Evolutionary conservation across 64 coral and sea anemone genomes (phyloP), one percentile per base, ranked within the genome.

Genomic region (Porites lutea): DNA sequence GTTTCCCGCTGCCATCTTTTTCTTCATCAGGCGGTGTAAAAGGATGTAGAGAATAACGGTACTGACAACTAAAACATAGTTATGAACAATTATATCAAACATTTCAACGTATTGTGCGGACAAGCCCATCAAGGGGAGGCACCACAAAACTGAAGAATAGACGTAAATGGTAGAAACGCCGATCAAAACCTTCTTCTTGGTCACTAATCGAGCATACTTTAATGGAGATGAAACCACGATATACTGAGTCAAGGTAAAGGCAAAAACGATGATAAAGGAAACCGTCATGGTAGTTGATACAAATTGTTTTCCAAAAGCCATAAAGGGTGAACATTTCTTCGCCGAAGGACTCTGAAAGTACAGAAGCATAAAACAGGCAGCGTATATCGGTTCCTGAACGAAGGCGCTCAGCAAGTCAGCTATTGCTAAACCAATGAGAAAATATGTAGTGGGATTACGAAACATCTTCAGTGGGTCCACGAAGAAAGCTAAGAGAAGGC

Each of bases 341-440:
- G 0, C 2, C 13, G 13, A 52, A 51, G 73, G 73, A 76, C 16
- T 46, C 48, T 52, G 48, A 51, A 76, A 52, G 46, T 76, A 52
- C 16, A 76, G 13, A 2, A 51, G 3, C 13, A 76, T 52, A 7
- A 76, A 76, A n/a, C 73, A 76, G 19, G 48, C 51, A 18, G 73
- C 73, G 48, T 76, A 76, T 0, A 90, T 55, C 2, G 93, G 93
- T 59, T 95, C 88, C 10, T 86, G 73, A 6, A 84, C 2, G 0
- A 90, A 52, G 0, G 88, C 93, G 1, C 65, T 95, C n/a, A 95
- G 63, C n/a, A 95, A 53, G 71, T 95, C 88, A 1, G 82, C 93
- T 22, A 78, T 48, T 13, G 93, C 93, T 20, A 95, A 77, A 59
- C 72, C 60, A n/a, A 87, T 79, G 13, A 95, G 75, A 51, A 95